A percentile compares a stretch with the other conserved stretches of the same genome.
These are phyloP conservation scores for Urocynchramus pylzowi DNA, from an alignment of 2,113 vertebrate species.

Conservation along the genomic window DNA sequence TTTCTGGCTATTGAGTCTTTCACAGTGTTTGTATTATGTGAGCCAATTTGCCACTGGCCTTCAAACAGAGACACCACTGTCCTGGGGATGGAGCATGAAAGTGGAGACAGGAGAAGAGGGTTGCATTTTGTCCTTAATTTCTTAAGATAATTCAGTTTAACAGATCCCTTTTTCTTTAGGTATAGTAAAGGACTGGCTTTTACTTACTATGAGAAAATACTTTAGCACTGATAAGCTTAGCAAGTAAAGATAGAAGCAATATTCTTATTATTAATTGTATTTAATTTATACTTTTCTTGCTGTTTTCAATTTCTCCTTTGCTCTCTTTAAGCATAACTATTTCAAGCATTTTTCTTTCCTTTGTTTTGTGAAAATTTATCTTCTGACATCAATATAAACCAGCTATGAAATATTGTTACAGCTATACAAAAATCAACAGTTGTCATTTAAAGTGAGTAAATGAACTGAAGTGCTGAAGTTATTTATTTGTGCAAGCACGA, in stretches of 20 bases:
- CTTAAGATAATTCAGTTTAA: not conserved
- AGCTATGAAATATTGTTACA: not conserved
- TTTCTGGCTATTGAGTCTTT: not conserved
- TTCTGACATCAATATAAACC: not conserved
- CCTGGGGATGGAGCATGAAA: not conserved
- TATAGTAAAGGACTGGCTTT: not conserved
- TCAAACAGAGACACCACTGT: not conserved
- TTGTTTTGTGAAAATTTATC: not conserved
- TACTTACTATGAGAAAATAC: not conserved
- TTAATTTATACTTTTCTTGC: not conserved
- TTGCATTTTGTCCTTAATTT: not conserved
- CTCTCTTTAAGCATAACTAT: not conserved
- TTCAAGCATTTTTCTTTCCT: not conserved
- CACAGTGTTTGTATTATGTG: not conserved
- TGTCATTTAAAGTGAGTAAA: not conserved
- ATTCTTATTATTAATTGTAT: not conserved
- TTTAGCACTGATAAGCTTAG: not conserved
- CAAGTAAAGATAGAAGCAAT: not conserved
- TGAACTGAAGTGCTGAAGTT: not conserved
- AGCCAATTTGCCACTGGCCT: not conserved
- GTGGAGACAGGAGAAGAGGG: not conserved
- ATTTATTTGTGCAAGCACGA: not conserved
- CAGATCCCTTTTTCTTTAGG: not conserved
- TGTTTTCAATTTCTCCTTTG: not conserved
- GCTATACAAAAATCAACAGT: not conserved